Evolutionary conservation across 37 sponge, comb jelly and placozoan species (phyloP), one percentile per base, ranked within the genome.

Genomic region (Spongia lamella): DNA sequence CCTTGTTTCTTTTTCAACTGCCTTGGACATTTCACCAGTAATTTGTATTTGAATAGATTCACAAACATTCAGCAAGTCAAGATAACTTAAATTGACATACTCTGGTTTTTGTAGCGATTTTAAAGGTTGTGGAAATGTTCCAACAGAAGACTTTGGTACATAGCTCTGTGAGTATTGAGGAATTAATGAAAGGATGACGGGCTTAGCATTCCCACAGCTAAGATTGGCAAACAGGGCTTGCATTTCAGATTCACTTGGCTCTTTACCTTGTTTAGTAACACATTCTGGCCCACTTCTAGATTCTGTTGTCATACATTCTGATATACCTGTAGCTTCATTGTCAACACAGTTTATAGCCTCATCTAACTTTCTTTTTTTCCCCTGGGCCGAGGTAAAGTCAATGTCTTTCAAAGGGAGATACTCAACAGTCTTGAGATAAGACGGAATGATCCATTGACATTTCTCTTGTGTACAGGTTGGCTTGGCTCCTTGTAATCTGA

Each of bases 391-490:
- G 47, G 22, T 53, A 31, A 80, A 86, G 4, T 71, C 39, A 47
- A 90, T 80, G 0, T 70, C 54, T 16, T 31, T 31, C 2, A 90
- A 32, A 15, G 78, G 86, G 38, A 66, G 52, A 66, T 68, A 80
- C 1, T 64, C 79, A 0, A 68, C 79, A n/a, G 77, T 58, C 63
- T 85, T 80, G 27, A 76, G 6, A 30, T 27, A 4, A 22, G 58
- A 32, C 17, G 91, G 83, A 56, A 81, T 38, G 5, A 77, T 59
- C 88, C 92, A 90, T 51, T 38, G 53, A 50, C 78, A 77, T 15
- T 20, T 39, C 13, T 40, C 27, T 22, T 47, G 32, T 49, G 78
- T 77, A 30, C 78, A 77, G 7, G 29, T 15, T 19, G 76, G 22
- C 9, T 9, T 43, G 6, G 2, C 20, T 17, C 78, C 66, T 33